Evolutionary conservation across 2,888 invertebrate species (phyloP).

Genomic region (Odontomyia ornata): DNA sequence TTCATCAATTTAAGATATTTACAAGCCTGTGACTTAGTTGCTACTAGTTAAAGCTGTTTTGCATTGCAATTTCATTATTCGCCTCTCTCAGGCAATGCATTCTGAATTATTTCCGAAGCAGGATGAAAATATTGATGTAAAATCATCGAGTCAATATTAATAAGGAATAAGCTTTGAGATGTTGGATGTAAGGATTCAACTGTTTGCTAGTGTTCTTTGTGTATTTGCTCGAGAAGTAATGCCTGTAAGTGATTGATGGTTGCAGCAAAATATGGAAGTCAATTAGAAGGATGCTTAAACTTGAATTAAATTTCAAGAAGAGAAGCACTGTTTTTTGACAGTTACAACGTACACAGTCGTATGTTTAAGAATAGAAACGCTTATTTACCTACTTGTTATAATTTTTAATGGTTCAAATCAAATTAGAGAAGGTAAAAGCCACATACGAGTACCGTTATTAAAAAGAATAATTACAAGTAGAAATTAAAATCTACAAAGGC

Average conservation of each 20-base stretch:
- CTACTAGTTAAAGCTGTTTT: neutral
- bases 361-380: too few relatives aligned
- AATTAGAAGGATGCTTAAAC: too few relatives aligned
- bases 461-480: too few relatives aligned
- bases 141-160: constrained; percentile 19
- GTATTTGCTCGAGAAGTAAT: neutral
- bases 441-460: too few relatives aligned
- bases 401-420: too few relatives aligned
- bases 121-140: neutral
- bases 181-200: constrained; percentile 17
- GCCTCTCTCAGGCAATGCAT: neutral
- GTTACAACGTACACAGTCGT: too few relatives aligned
- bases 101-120: neutral
- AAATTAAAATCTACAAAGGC: too few relatives aligned
- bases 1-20: constrained; percentile 26
- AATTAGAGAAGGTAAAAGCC: too few relatives aligned
- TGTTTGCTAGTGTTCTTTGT: neutral
- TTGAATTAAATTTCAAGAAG: too few relatives aligned
- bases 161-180: constrained; percentile 3
- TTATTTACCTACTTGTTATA: too few relatives aligned
- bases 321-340: too few relatives aligned
- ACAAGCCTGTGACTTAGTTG: neutral
- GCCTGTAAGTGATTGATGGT: neutral
- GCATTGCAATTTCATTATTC: neutral
- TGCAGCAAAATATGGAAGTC: too few relatives aligned